Conservation (phyloP, 2,113 vertebrate genomes). For the Chaenocephalus aceratus region DNA sequence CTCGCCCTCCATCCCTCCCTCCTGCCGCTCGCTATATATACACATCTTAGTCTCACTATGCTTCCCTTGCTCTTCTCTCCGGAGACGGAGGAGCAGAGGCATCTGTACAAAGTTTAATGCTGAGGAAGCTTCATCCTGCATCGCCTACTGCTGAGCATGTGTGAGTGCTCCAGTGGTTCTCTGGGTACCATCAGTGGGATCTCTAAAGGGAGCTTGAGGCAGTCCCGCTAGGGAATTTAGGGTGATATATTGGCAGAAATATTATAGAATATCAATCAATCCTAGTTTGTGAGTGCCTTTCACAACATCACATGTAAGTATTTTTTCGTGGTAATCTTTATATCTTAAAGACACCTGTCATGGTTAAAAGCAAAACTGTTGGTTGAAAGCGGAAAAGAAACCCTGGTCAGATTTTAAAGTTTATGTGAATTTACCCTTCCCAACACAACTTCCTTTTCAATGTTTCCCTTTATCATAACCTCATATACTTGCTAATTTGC, state of each 20-base stretch:
- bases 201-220: constrained; percentile 4
- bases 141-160: constrained; percentile 39
- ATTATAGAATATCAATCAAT: constrained; percentile 6
- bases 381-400: not conserved
- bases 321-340: not conserved
- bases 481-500: not conserved
- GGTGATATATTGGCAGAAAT: not conserved
- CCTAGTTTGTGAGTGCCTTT: not conserved
- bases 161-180: constrained; percentile 25
- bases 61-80: constrained; percentile 51
- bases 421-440: not conserved
- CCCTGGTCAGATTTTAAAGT: not conserved
- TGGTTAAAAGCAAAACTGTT: not conserved
- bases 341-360: not conserved
- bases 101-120: constrained; percentile 68
- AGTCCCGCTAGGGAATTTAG: constrained; percentile 4
- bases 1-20: constrained; percentile 53
- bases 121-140: constrained; percentile 55
- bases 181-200: constrained; percentile 19
- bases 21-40: constrained; percentile 1
- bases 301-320: not conserved
- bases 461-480: not conserved
- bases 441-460: not conserved
- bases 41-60: constrained; percentile 38
- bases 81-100: constrained; percentile 48